phyloP scores from a whole-genome alignment of 2,888 invertebrate genomes.

The Hirtodrosophila histrioides region DNA sequence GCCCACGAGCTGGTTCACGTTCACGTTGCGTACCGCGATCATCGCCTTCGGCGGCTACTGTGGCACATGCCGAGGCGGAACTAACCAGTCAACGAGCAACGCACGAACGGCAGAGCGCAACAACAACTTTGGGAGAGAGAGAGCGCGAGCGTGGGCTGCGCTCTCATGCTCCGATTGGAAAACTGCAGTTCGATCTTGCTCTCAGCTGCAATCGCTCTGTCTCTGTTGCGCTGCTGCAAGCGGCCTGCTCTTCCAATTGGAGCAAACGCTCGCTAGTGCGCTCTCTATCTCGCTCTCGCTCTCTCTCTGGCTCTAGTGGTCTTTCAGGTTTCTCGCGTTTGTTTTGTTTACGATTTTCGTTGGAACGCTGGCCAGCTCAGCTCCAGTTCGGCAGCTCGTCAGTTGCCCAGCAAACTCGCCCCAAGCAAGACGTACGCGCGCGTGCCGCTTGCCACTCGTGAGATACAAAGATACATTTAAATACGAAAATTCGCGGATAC shows the following conservation, averaged over 20 bases:
- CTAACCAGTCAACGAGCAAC: constrained; percentile 67
- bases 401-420: constrained; percentile 65
- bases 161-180: constrained; percentile 79
- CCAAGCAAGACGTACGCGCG: constrained; percentile 75
- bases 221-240: constrained; percentile 33
- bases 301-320: constrained; percentile 23
- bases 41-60: constrained; percentile 76
- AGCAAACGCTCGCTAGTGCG: constrained; percentile 48
- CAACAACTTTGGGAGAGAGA: constrained; percentile 12
- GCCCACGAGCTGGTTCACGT: constrained; percentile 55
- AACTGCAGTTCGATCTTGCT: constrained; percentile 66
- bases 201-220: constrained; percentile 12
- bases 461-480: constrained; percentile 2
- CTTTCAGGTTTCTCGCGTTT: constrained; percentile 56
- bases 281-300: constrained; percentile 12
- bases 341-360: constrained; percentile 76
- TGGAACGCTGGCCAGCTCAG: constrained; percentile 52
- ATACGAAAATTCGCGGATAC: constrained; percentile 11
- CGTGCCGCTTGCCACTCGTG: constrained; percentile 34
- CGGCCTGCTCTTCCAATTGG: constrained; percentile 70
- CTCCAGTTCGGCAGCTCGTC: constrained; percentile 28
- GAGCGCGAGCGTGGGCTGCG: neutral
- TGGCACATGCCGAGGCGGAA: constrained; percentile 79
- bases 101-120: constrained; percentile 23
- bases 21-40: constrained; percentile 41